Percentiles rank a stretch among this genome's conserved stretches.
Conservation (phyloP, 1,140 invertebrate species). For the Asbolus verrucosus region DNA sequence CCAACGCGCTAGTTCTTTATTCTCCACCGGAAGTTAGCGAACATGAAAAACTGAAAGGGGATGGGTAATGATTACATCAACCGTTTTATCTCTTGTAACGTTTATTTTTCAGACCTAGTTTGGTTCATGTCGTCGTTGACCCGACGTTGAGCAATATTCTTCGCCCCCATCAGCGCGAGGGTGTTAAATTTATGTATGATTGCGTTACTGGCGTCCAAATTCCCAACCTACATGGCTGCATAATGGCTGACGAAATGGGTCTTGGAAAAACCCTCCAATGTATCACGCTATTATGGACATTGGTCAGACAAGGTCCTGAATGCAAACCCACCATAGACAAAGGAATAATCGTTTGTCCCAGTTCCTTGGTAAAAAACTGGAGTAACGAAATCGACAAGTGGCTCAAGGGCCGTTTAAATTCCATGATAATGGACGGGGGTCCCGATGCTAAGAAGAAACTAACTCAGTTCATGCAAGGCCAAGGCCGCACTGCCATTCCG, state of each 20-base stretch:
- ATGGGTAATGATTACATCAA: no score
- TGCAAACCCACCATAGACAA: slow-evolving; percentile 90
- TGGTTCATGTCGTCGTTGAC: slow-evolving; percentile 95
- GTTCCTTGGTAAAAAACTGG: slow-evolving; percentile 99
- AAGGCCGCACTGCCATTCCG: slow-evolving; percentile 81
- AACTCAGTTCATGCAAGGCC: slow-evolving; percentile 77
- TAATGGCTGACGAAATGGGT: slow-evolving; percentile 99
- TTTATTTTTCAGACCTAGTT: no score
- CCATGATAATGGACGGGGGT: slow-evolving; percentile 92
- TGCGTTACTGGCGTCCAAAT: slow-evolving; percentile 96
- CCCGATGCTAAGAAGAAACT: slow-evolving; percentile 89
- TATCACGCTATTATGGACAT: slow-evolving; percentile 96
- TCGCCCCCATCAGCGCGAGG: slow-evolving; percentile 98
- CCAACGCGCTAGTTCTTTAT: slow-evolving; percentile 93
- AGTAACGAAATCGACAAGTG: slow-evolving; percentile 99
- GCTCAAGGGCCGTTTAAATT: slow-evolving; percentile 86
- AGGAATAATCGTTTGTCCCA: slow-evolving; percentile 95
- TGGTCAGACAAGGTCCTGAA: slow-evolving; percentile 87
- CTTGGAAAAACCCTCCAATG: slow-evolving; percentile 98
- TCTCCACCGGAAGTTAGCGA: slow-evolving; percentile 83
- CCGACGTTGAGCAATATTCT: slow-evolving; percentile 90
- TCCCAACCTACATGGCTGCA: slow-evolving; percentile 90
- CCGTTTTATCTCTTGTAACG: no score
- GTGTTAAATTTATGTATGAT: slow-evolving; percentile 99
- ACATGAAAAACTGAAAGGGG: slow-evolving; percentile 86